Base-by-base conservation (phyloP, 2,113 vertebrate species). In the Sarotherodon lohbergeri region DNA sequence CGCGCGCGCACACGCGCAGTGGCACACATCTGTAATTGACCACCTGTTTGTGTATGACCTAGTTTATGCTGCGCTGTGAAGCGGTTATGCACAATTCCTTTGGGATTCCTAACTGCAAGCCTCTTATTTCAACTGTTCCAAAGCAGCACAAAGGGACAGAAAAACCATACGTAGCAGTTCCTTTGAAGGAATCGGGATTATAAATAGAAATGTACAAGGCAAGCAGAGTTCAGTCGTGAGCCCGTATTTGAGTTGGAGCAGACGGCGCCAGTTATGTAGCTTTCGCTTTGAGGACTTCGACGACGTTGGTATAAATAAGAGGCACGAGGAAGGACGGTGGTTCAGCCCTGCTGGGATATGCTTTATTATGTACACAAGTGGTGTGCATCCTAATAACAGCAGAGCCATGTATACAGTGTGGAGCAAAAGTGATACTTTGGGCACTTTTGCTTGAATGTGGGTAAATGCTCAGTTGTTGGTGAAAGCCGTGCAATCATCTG, bases 21-120 rank as follows among this genome's bases (percentile, higher is more conserved):
- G 54, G 9, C 54, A 86, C 82, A 84, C 79, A 85, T 88, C 85
- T 89, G 90, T 93, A 93, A 92, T 91, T 88, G 89, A 91, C 94
- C 91, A 93, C 92, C 86, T 94, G 93, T 92, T 93, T 80, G 82
- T 76, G 73, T 88, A 27, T 89, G 91, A 86, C 92, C 93, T 88
- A 88, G 80, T 92, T 94, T 93, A 12, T 4, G 71, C 86, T 81
- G 81, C 57, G 14, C 29, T 19, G 80, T 4, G 46, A 22, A 87
- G 52, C 57, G 27, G 17, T 81, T 79, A 48, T 86, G 56, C 46
- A 43, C 41, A 24, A 19, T 54, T 91, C 86, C 90, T 82, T 1
- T 73, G 90, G 76, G 89, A 89, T 84, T 54, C 63, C 19, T 80
- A 80, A 90, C 88, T 57, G 66, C 82, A 32, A 22, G 68, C 56